Conservation (phyloP, 2,888 invertebrate species). For the Idaea dimidiata region DNA sequence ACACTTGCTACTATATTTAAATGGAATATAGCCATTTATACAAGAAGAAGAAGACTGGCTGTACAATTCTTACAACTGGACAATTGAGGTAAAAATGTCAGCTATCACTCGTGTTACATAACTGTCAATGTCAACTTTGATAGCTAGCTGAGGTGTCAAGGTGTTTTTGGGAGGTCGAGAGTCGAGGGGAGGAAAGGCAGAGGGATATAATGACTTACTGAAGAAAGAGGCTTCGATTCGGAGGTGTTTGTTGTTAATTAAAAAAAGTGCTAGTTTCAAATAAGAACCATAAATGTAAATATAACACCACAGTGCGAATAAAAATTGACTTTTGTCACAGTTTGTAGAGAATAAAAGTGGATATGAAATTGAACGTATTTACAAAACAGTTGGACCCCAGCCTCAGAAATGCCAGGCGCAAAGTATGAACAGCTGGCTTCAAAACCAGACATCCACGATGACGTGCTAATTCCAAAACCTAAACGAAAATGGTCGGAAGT, state of each 20-base stretch:
- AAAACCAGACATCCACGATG: conserved; percentile 62
- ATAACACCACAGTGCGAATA: neutral
- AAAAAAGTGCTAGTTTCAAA: neutral
- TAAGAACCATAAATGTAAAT: neutral
- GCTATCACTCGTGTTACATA: neutral
- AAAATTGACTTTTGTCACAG: neutral
- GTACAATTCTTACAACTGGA: too few relatives aligned
- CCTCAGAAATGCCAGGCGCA: conserved; percentile 59
- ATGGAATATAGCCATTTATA: too few relatives aligned
- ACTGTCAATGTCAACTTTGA: neutral
- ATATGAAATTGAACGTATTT: conserved; percentile 53
- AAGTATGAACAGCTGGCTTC: conserved; percentile 76
- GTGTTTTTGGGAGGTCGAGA: neutral
- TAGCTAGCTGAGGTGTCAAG: neutral
- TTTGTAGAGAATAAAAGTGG: conserved; percentile 28
- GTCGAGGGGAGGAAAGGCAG: neutral
- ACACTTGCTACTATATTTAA: too few relatives aligned
- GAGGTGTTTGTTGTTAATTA: neutral
- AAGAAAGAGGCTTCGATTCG: neutral
- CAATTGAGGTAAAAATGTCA: neutral
- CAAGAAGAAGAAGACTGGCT: too few relatives aligned
- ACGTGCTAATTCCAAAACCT: conserved; percentile 59
- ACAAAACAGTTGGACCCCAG: conserved; percentile 34
- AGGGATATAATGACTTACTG: neutral
- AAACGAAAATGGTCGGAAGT: conserved; percentile 63